Percentiles rank a stretch among this genome's conserved stretches.
phyloP scores from a whole-genome alignment of 2,797 vertebrate species.

The Merluccius polli region DNA sequence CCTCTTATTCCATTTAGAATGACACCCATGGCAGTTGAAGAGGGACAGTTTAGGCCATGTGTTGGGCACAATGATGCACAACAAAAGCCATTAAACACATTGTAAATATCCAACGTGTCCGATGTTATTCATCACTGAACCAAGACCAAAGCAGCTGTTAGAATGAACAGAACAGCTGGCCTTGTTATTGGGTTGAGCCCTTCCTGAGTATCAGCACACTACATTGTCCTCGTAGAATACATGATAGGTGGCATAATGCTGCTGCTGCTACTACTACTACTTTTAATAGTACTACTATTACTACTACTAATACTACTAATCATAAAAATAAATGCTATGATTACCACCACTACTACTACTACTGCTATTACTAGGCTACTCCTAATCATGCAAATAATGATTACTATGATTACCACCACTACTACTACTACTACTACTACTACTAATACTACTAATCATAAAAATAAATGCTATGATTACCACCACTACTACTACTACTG shows the following conservation, averaged over 20 bases:
- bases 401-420: too few relatives aligned
- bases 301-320: background rate
- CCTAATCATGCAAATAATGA: background rate
- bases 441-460: background rate
- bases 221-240: background rate
- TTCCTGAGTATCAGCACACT: background rate
- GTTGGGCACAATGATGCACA: slow-evolving; percentile 50
- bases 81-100: slow-evolving; percentile 49
- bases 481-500: too few relatives aligned
- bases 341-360: too few relatives aligned
- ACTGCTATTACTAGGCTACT: too few relatives aligned
- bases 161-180: slow-evolving; percentile 31
- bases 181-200: slow-evolving; percentile 3
- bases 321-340: too few relatives aligned
- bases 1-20: slow-evolving; percentile 72
- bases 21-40: slow-evolving; percentile 55
- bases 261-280: background rate
- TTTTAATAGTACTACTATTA: background rate
- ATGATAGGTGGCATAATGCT: background rate
- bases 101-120: slow-evolving; percentile 29
- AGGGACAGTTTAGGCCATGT: slow-evolving; percentile 36
- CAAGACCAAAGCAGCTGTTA: slow-evolving; percentile 52
- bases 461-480: background rate
- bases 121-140: slow-evolving; percentile 42
- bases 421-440: too few relatives aligned